Evolutionary conservation across 35 echinoderm and acorn worm species (phyloP).

Genomic region (Chiridota heheva): DNA sequence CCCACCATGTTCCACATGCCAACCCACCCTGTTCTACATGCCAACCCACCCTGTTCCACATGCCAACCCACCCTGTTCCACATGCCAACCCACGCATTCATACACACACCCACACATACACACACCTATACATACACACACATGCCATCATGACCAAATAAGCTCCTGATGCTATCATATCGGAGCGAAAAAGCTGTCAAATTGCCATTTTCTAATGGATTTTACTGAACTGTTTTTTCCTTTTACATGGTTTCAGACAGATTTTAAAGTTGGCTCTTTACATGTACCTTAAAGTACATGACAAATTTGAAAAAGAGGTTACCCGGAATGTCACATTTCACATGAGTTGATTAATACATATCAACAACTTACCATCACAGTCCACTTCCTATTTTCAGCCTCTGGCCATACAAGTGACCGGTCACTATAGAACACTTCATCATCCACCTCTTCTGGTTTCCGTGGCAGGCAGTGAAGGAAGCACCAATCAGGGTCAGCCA

Average conservation of each 20-base stretch:
- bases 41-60: too few relatives aligned
- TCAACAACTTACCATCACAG: conserved; percentile 78
- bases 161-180: too few relatives aligned
- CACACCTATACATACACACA: too few relatives aligned
- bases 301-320: not conserved
- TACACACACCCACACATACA: too few relatives aligned
- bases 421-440: conserved; percentile 89
- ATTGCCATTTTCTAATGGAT: not conserved
- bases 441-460: conserved; percentile 93
- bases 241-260: not conserved
- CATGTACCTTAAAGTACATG: not conserved
- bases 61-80: too few relatives aligned
- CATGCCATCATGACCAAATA: too few relatives aligned
- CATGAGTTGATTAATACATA: not conserved
- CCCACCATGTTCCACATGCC: too few relatives aligned
- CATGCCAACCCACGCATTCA: too few relatives aligned
- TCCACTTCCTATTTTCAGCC: conserved; percentile 98
- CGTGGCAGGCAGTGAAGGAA: conserved; percentile 95
- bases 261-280: not conserved
- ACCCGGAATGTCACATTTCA: not conserved
- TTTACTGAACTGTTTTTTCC: not conserved
- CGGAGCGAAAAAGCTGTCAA: not conserved
- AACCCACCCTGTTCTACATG: too few relatives aligned
- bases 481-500: conserved; percentile 85
- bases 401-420: conserved; percentile 88